These are phyloP conservation scores for Euwallacea similis DNA, from an alignment of 1,140 invertebrate species.

Conservation along the genomic window DNA sequence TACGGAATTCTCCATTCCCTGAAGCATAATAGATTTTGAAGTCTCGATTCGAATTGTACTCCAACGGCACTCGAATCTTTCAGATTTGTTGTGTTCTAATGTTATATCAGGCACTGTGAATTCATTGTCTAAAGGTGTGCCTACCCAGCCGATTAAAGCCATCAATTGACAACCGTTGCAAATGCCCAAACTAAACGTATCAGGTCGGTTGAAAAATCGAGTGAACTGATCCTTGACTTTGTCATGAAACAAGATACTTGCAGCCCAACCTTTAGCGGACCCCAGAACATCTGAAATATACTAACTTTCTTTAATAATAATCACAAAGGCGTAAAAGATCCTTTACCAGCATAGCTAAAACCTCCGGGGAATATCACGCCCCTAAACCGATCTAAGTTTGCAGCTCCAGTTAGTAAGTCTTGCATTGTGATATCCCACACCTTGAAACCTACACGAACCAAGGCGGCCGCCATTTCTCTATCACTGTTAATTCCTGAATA, in stretches of 20 bases:
- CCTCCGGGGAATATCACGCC: constrained; percentile 95
- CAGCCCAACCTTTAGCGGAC: constrained; percentile 97
- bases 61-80: constrained; percentile 90
- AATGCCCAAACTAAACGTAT: constrained; percentile 95
- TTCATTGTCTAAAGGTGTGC: constrained; percentile 38
- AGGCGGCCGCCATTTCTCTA: constrained; percentile 93
- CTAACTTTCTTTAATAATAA: constrained; percentile 1
- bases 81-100: constrained; percentile 84
- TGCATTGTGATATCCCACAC: constrained; percentile 92
- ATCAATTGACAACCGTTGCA: constrained; percentile 98
- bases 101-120: constrained; percentile 65
- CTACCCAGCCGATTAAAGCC: constrained; percentile 81
- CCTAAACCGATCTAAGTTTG: constrained; percentile 77
- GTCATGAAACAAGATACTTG: constrained; percentile 77
- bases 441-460: constrained; percentile 90
- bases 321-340: constrained; percentile 7
- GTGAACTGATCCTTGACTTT: constrained; percentile 69
- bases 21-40: constrained; percentile 81
- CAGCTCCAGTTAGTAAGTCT: constrained; percentile 72
- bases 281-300: constrained; percentile 81
- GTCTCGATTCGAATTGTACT: constrained; percentile 69
- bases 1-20: constrained; percentile 79
- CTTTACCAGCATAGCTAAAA: constrained; percentile 90
- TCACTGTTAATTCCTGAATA: constrained; percentile 75
- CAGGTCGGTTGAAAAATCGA: constrained; percentile 67